phyloP scores from a whole-genome alignment of 2,888 invertebrate species.

The Odontocerum albicorne region DNA sequence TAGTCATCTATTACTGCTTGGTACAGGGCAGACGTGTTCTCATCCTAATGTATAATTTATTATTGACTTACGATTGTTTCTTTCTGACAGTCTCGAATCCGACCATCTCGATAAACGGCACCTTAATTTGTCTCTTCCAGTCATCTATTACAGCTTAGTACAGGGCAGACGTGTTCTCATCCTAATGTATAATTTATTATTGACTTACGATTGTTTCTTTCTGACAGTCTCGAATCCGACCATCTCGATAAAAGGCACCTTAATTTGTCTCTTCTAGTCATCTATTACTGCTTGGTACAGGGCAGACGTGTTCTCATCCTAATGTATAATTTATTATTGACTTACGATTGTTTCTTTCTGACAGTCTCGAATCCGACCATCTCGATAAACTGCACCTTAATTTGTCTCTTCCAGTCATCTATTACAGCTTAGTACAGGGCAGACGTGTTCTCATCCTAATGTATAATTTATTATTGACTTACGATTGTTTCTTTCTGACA shows the following conservation, averaged over 20 bases:
- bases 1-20: constrained; percentile 60
- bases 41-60: too few species aligned
- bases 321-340: too few species aligned
- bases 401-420: constrained; percentile 67
- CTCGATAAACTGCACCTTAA: constrained; percentile 81
- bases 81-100: constrained; percentile 83
- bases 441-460: constrained; percentile 60
- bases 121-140: constrained; percentile 74
- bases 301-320: too few species aligned
- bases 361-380: constrained; percentile 91
- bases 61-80: constrained; percentile 56
- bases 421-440: constrained; percentile 61
- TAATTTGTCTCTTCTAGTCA: too few species aligned
- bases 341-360: constrained; percentile 57
- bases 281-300: too few species aligned
- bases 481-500: constrained; percentile 64
- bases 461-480: too few species aligned
- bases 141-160: constrained; percentile 59
- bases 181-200: too few species aligned
- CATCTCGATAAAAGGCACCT: too few species aligned
- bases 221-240: too few species aligned
- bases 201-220: too few species aligned
- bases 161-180: constrained; percentile 61
- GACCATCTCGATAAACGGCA: constrained; percentile 84
- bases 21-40: constrained; percentile 61